Conservation (phyloP, 2,888 invertebrate species). For the Ariolimax columbianus region DNA sequence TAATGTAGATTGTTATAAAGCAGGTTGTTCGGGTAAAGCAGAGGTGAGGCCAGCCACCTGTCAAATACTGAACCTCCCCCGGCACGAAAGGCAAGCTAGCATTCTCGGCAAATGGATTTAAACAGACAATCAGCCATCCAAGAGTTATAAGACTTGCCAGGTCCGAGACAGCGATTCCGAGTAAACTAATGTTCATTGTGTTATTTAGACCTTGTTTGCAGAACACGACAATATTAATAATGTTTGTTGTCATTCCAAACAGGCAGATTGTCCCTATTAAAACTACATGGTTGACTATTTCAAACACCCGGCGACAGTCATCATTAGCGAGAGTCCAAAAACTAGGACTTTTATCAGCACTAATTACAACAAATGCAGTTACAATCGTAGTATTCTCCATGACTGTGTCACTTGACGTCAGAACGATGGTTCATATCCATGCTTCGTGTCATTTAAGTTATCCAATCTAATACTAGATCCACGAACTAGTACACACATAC, state of each 20-base stretch:
- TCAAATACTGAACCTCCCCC: conserved; percentile 15
- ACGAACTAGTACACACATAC: too few relatives aligned
- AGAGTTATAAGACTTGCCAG: conserved; percentile 30
- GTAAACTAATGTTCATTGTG: conserved; percentile 26
- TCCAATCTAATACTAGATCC: too few relatives aligned
- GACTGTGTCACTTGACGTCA: too few relatives aligned
- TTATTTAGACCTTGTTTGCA: conserved; percentile 26
- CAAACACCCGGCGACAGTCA: neutral
- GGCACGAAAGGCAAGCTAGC: neutral
- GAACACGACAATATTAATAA: conserved; percentile 30
- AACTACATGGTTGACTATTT: conserved; percentile 5
- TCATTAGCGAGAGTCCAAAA: neutral
- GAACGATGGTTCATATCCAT: too few relatives aligned
- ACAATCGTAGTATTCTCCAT: neutral
- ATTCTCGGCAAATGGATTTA: neutral
- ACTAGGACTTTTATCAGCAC: neutral
- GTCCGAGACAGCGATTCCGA: conserved; percentile 18
- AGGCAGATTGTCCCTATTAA: neutral
- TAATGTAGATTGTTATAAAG: neutral
- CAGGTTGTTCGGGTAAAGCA: conserved; percentile 5
- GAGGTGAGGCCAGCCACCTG: neutral
- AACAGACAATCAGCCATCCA: neutral
- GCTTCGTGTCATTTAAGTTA: too few relatives aligned
- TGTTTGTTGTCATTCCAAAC: conserved; percentile 15
- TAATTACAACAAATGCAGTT: neutral